phyloP scores from a whole-genome alignment of 2,888 invertebrate genomes.

The Gandaritis pyraliata region DNA sequence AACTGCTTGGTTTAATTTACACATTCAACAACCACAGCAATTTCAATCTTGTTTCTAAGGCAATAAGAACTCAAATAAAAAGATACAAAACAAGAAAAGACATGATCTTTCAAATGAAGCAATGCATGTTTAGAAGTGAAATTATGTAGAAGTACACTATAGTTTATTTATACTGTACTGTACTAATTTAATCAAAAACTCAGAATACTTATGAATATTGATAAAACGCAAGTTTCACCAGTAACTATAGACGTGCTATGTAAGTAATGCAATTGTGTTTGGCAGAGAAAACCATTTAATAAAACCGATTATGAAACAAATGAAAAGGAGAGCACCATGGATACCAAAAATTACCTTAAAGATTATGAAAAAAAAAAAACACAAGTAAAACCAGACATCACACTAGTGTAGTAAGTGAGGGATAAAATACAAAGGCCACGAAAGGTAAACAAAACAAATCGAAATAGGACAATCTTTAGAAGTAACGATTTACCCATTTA shows the following conservation, averaged over 20 bases:
- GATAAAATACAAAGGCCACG: background rate
- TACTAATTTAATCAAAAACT: constrained; percentile 18
- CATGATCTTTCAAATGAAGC: constrained; percentile 14
- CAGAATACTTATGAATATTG: background rate
- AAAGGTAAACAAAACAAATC: constrained; percentile 8
- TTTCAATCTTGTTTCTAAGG: constrained; percentile 15
- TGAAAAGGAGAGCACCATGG: too few species aligned
- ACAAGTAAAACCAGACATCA: background rate
- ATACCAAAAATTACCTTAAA: too few species aligned
- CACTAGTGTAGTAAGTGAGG: background rate
- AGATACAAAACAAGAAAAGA: background rate
- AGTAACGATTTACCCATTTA: constrained; percentile 15
- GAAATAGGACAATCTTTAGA: background rate
- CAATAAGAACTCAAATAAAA: constrained; percentile 3
- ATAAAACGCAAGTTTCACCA: too few species aligned
- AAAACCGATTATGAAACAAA: too few species aligned
- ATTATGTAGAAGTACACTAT: constrained; percentile 10
- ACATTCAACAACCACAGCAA: constrained; percentile 3
- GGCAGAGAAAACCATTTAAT: too few species aligned
- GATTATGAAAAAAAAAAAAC: too few species aligned
- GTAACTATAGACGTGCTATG: too few species aligned
- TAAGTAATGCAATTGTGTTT: too few species aligned
- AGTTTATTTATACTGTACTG: constrained; percentile 4
- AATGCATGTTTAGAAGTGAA: constrained; percentile 16
- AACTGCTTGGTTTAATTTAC: constrained; percentile 38